These are phyloP conservation scores for Ptiloglossa arizonensis DNA, from an alignment of 1,140 invertebrate genomes.

Conservation along the genomic window DNA sequence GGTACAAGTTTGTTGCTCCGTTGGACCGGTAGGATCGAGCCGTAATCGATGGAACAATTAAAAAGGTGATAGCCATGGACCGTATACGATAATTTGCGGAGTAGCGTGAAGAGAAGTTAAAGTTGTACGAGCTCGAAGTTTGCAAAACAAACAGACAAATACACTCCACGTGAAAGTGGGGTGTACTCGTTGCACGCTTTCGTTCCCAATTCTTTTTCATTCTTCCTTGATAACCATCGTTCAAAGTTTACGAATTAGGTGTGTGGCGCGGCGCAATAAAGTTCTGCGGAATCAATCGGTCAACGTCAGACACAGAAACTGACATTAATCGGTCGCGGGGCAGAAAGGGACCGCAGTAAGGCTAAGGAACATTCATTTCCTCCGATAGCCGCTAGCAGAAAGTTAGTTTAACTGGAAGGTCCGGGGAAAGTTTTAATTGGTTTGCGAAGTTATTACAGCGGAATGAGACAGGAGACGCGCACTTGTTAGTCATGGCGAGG, in stretches of 20 bases:
- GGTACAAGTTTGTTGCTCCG: too few relatives aligned
- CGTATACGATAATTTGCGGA: too few relatives aligned
- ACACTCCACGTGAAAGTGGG: too few relatives aligned
- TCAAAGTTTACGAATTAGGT: conserved; percentile 30
- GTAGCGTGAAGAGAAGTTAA: too few relatives aligned
- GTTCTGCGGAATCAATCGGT: conserved; percentile 45
- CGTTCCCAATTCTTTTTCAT: not conserved
- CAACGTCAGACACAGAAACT: conserved; percentile 52
- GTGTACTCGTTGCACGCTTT: too few relatives aligned
- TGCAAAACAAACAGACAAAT: not conserved
- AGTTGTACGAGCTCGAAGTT: too few relatives aligned
- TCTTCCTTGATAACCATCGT: conserved; percentile 23
- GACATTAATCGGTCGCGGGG: conserved; percentile 48
- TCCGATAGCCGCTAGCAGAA: conserved; percentile 46
- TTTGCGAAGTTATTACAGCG: conserved; percentile 57
- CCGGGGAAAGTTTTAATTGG: conserved; percentile 58
- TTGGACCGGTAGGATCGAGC: too few relatives aligned
- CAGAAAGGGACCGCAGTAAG: conserved; percentile 41
- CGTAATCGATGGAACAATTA: too few relatives aligned
- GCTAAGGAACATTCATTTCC: conserved; percentile 53
- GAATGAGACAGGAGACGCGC: conserved; percentile 57
- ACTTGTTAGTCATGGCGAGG: conserved; percentile 35
- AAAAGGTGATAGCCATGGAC: too few relatives aligned
- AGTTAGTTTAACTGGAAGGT: conserved; percentile 55
- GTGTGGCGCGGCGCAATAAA: conserved; percentile 25